These are phyloP conservation scores for Chalcosyrphus nemorum DNA, from an alignment of 2,888 invertebrate species.

Conservation along the genomic window DNA sequence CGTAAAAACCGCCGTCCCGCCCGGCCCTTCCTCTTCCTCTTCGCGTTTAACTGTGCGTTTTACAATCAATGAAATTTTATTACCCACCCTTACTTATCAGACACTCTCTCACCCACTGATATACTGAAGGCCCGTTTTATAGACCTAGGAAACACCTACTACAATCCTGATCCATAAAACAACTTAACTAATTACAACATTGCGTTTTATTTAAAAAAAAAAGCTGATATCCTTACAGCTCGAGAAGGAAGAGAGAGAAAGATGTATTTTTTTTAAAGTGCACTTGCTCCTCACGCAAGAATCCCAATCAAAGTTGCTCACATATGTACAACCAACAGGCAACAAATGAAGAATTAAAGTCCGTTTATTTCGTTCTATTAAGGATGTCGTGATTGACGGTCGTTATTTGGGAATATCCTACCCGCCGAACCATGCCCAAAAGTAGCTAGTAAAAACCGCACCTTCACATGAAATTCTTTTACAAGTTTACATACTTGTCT, in stretches of 20 bases:
- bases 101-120: neutral
- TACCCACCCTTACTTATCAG: conserved; percentile 28
- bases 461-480: conserved; percentile 30
- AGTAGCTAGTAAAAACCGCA: conserved; percentile 9
- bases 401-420: conserved; percentile 31
- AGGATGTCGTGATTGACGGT: conserved; percentile 65
- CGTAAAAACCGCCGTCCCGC: conserved; percentile 12
- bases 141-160: conserved; percentile 18
- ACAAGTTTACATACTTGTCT: no score
- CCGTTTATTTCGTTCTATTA: conserved; percentile 20
- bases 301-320: neutral
- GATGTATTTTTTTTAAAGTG: conserved; percentile 4
- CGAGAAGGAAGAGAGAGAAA: neutral
- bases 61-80: conserved; percentile 62
- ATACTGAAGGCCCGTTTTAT: neutral
- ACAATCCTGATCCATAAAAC: conserved; percentile 33
- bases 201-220: conserved; percentile 35
- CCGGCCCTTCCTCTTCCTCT: no score
- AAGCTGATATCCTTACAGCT: no score
- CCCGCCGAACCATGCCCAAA: neutral
- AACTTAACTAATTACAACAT: conserved; percentile 57
- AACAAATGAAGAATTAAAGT: conserved; percentile 31
- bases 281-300: conserved; percentile 24
- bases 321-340: neutral
- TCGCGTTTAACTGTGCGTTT: conserved; percentile 44